Evolutionary conservation across 2,797 vertebrate genomes (phyloP), one percentile per base, ranked within the genome.

Genomic region (Girardinus metallicus): DNA sequence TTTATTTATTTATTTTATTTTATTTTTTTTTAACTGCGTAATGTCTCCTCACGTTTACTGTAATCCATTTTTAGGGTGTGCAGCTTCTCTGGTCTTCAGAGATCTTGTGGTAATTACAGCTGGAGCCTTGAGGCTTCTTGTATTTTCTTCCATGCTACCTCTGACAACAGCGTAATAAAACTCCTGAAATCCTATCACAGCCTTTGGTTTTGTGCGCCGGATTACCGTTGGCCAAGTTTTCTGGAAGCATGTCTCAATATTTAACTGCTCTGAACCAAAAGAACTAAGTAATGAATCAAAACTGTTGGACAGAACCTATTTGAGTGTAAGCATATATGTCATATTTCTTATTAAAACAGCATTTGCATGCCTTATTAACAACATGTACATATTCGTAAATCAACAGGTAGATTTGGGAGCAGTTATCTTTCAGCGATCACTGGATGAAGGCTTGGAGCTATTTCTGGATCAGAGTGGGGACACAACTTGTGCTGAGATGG

Each of bases 401-500:
- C 60, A 29, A 74, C 23, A 29, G 41, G 83, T 16, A 44, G 41
- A 5, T 6, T 74, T 85, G 6, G 60, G 39, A 46, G 6, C 75
- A 49, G 47, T 74, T 82, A 57, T 76, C 23, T 44, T 41, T 41
- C 64, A 78, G 26, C 26, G 26, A 34, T 83, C 77, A 64, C 11
- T 79, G 77, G 84, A 84, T 39, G 66, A 81, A 73, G 68, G 26
- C 55, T 82, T 39, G n/a, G 15, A 73, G 64, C 83, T 79, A 64
- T 80, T 87, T 84, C 4, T 46, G 78, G 73, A 77, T 83, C n/a
- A 53, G 70, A 75, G 51, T 66, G 18, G 73, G 68, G 85, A 76
- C 80, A 81, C 62, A 26, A 85, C 83, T 87, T 83, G 62, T 51
- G 83, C 78, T 77, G 74, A 85, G 78, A 86, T 80, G 73, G 78